Conservation (phyloP, 2,797 vertebrate genomes). For the Cetoscarus ocellatus region DNA sequence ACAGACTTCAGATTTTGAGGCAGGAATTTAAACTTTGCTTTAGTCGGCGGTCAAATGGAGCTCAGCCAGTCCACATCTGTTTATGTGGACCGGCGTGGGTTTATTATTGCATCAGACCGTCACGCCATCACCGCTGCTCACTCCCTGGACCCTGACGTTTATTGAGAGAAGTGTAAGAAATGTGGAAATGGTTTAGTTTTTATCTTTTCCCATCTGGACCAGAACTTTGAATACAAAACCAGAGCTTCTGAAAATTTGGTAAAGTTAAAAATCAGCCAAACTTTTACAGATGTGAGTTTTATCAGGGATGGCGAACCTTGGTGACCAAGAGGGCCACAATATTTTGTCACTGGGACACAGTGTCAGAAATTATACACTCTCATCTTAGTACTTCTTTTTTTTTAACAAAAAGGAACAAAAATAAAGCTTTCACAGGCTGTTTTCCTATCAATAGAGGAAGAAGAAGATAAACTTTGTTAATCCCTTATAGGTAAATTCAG, state of each 20-base stretch:
- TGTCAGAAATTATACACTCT: too few species aligned
- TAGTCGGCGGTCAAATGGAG: slow-evolving; percentile 46
- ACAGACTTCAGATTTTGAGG: slow-evolving; percentile 44
- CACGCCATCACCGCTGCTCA: slow-evolving; percentile 54
- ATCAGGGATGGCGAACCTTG: too few species aligned
- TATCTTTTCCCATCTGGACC: slow-evolving; percentile 35
- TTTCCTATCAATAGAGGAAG: too few species aligned
- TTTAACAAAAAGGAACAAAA: too few species aligned
- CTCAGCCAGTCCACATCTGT: slow-evolving; percentile 67
- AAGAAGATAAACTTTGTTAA: too few species aligned
- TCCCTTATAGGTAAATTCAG: too few species aligned
- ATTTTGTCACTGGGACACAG: too few species aligned
- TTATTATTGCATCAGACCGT: slow-evolving; percentile 68
- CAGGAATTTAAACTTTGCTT: slow-evolving; percentile 54
- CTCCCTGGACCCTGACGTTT: slow-evolving; percentile 53
- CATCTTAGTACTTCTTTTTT: too few species aligned
- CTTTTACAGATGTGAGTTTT: too few species aligned
- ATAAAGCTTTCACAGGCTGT: too few species aligned
- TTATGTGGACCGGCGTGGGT: slow-evolving; percentile 64
- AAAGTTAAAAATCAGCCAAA: slow-evolving; percentile 16
- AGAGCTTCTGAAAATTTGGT: slow-evolving; percentile 46
- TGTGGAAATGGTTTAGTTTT: slow-evolving; percentile 38
- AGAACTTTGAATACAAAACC: slow-evolving; percentile 44
- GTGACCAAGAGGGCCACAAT: too few species aligned
- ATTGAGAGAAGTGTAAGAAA: slow-evolving; percentile 53